These are phyloP conservation scores for Gonioctena quinquepunctata DNA, from an alignment of 1,140 invertebrate genomes.

Conservation along the genomic window DNA sequence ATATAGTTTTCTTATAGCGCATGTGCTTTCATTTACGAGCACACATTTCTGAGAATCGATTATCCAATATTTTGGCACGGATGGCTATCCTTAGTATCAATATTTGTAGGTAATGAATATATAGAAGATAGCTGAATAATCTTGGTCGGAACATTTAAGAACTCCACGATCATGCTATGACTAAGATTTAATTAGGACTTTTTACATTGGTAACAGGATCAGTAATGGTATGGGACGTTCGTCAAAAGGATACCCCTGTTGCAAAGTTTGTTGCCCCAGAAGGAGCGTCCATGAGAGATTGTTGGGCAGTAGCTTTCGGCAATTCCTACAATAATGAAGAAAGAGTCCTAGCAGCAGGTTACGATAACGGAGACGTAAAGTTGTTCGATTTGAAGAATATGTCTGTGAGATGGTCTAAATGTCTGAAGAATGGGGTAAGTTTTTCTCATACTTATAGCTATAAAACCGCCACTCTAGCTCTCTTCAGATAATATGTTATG, in stretches of 20 bases:
- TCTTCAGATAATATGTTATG: too few relatives aligned
- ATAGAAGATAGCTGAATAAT: too few relatives aligned
- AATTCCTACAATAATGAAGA: conserved; percentile 87
- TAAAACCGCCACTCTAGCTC: too few relatives aligned
- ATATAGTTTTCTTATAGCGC: too few relatives aligned
- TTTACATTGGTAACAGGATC: conserved; percentile 67
- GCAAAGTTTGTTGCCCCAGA: conserved; percentile 76
- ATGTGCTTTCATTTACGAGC: too few relatives aligned
- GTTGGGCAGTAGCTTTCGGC: conserved; percentile 87
- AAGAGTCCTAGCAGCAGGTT: conserved; percentile 84
- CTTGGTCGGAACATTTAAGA: too few relatives aligned
- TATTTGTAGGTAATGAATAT: too few relatives aligned
- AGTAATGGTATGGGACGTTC: conserved; percentile 94
- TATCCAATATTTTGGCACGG: too few relatives aligned
- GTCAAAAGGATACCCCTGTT: conserved; percentile 87
- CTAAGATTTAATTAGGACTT: neutral
- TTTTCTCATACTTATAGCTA: too few relatives aligned
- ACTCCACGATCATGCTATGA: too few relatives aligned
- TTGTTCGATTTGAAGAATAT: conserved; percentile 91
- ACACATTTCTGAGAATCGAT: too few relatives aligned
- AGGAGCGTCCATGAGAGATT: conserved; percentile 72
- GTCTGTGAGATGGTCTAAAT: conserved; percentile 86
- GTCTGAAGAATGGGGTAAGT: conserved; percentile 88
- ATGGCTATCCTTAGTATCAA: too few relatives aligned
- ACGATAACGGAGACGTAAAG: conserved; percentile 96